These are phyloP conservation scores for Pomatorhinus ruficollis DNA, from an alignment of 2,113 vertebrate genomes.

Conservation along the genomic window DNA sequence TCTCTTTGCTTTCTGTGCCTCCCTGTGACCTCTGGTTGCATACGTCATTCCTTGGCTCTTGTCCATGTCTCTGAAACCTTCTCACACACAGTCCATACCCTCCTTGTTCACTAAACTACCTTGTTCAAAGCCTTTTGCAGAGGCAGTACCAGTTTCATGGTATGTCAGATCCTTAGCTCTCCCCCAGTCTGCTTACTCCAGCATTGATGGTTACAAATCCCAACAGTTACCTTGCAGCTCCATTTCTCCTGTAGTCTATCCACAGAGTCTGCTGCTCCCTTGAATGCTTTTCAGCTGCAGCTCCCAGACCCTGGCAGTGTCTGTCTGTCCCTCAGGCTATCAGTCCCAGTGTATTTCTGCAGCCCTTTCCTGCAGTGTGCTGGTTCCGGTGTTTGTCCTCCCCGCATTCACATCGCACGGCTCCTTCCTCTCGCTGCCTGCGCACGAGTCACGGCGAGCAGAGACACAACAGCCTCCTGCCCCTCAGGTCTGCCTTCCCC, in stretches of 20 bases:
- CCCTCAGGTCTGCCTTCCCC: background rate
- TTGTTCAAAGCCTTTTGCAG: background rate
- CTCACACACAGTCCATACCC: background rate
- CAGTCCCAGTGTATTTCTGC: background rate
- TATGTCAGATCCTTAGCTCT: background rate
- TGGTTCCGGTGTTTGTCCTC: conserved; percentile 24
- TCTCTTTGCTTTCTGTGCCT: background rate
- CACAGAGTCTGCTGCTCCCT: background rate
- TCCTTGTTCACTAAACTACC: background rate
- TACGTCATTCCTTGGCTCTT: background rate
- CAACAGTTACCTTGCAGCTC: background rate
- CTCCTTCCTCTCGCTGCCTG: background rate
- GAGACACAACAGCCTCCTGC: background rate
- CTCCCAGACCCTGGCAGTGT: background rate
- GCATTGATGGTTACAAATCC: background rate
- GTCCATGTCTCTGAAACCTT: background rate
- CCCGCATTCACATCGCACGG: rapidly evolving
- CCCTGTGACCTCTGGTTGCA: background rate
- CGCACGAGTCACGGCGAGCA: rapidly evolving
- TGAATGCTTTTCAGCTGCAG: background rate
- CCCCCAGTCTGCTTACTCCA: background rate
- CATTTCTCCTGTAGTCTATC: background rate
- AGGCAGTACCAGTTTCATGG: background rate
- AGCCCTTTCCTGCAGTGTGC: background rate
- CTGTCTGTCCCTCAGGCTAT: background rate